Conservation (phyloP, 2,797 vertebrate species). For the Siniperca undulata region DNA sequence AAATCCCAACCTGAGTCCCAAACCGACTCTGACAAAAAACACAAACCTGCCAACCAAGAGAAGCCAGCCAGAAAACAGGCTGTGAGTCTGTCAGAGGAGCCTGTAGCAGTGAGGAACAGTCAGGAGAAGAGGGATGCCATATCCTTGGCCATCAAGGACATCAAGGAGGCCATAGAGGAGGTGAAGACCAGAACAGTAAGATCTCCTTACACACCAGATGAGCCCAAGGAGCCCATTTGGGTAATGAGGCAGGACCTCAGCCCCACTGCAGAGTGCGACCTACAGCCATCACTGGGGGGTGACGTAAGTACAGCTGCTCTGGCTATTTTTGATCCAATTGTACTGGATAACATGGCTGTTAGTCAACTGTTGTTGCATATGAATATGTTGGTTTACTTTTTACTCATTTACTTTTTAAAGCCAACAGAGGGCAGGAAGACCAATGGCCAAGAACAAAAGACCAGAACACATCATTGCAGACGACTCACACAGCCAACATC, state of each 20-base stretch:
- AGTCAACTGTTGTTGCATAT: background rate
- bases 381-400: background rate
- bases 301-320: conserved; percentile 88
- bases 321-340: background rate
- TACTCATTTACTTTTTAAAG: background rate
- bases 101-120: conserved; percentile 79
- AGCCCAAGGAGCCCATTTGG: conserved; percentile 98
- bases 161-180: conserved; percentile 98
- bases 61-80: conserved; percentile 31
- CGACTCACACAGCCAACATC: background rate
- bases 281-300: conserved; percentile 89
- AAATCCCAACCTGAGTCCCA: conserved; percentile 34
- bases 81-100: conserved; percentile 64
- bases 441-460: too few species aligned
- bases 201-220: conserved; percentile 97
- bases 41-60: conserved; percentile 53
- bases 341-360: background rate
- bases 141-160: conserved; percentile 97
- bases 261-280: conserved; percentile 90
- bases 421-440: background rate
- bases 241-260: conserved; percentile 98
- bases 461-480: background rate
- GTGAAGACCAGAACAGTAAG: conserved; percentile 97
- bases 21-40: conserved; percentile 68
- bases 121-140: conserved; percentile 95